phyloP scores from a whole-genome alignment of 2,797 vertebrate species.

The Columba guinea region DNA sequence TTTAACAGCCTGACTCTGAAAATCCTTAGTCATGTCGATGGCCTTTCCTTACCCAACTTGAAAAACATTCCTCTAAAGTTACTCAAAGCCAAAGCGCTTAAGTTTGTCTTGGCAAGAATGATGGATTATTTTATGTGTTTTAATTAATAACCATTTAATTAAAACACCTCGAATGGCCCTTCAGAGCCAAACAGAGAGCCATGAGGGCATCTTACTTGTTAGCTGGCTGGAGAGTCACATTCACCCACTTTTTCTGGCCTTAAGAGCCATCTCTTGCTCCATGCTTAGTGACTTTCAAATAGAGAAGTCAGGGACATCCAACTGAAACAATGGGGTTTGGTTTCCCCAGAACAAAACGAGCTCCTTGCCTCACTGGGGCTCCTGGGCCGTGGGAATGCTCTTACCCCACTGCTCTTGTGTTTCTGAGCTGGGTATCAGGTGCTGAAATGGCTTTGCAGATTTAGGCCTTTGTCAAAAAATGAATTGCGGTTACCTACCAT shows the following conservation, averaged over 20 bases:
- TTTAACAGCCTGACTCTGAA: background rate
- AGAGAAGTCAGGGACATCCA: background rate
- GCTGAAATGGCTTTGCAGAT: background rate
- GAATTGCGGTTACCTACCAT: background rate
- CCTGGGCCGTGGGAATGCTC: background rate
- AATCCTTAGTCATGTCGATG: background rate
- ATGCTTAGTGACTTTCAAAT: background rate
- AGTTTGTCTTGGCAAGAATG: background rate
- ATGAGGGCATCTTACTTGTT: background rate
- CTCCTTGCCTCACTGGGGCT: background rate
- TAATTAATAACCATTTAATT: background rate
- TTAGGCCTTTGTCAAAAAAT: background rate
- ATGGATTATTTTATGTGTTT: background rate
- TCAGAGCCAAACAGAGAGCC: background rate
- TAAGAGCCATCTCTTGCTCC: background rate
- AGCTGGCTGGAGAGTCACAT: background rate
- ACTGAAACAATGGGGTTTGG: background rate
- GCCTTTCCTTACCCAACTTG: background rate
- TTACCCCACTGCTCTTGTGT: rapidly evolving
- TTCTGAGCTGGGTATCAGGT: background rate
- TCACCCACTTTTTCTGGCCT: background rate
- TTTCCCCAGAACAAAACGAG: background rate
- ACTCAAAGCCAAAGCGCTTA: background rate
- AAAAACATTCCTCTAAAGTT: background rate
- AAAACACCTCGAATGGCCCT: background rate